These are phyloP conservation scores for Miniopterus natalensis DNA, from an alignment of 2,113 vertebrate genomes.

Conservation along the genomic window DNA sequence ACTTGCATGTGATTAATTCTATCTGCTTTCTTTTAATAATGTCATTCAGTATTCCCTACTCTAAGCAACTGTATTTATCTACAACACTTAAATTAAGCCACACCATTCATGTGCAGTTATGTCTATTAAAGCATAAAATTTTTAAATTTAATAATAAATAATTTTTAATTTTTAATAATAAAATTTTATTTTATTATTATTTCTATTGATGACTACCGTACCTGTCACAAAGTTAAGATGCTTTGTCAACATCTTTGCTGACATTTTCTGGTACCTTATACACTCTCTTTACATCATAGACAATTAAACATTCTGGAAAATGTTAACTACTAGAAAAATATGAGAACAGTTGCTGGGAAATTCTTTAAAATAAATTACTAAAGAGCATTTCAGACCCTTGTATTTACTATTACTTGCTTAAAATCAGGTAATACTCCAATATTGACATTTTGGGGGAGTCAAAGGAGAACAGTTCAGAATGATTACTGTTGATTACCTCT, in stretches of 20 bases:
- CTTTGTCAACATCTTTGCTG: background rate
- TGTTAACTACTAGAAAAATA: background rate
- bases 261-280: background rate
- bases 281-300: background rate
- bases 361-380: background rate
- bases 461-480: conserved; percentile 34
- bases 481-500: conserved; percentile 60
- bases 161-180: no score
- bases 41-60: background rate
- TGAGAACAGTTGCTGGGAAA: background rate
- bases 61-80: background rate
- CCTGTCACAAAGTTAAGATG: background rate
- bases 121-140: background rate
- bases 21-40: background rate
- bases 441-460: background rate
- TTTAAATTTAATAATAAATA: background rate
- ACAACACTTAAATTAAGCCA: background rate
- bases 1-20: background rate
- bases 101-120: background rate
- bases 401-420: conserved; percentile 31
- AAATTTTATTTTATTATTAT: background rate
- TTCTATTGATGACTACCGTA: background rate
- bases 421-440: conserved; percentile 9
- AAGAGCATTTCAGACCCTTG: background rate
- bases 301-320: background rate